Conservation (phyloP, 64 coral and sea anemone genomes). For the Pocillopora damicornis region DNA sequence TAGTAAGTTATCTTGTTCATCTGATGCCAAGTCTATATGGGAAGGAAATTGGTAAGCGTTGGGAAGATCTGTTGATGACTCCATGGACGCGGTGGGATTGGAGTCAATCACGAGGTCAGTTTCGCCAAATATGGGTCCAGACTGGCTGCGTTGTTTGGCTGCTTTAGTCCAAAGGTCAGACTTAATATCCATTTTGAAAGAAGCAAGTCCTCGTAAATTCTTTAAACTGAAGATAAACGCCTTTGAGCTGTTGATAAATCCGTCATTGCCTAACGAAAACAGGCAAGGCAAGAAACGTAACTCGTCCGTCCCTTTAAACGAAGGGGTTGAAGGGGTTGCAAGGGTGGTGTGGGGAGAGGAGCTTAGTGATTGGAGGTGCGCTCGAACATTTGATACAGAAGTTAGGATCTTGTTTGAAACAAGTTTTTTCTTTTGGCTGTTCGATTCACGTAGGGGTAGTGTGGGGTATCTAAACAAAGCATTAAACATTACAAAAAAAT, state of each 20-base stretch:
- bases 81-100: not conserved
- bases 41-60: conserved; percentile 10
- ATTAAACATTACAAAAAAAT: too few species aligned
- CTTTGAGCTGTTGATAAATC: not conserved
- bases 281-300: too few species aligned
- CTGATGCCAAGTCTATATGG: not conserved
- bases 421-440: too few species aligned
- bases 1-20: not conserved
- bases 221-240: conserved; percentile 52
- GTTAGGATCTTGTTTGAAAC: too few species aligned
- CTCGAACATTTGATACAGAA: too few species aligned
- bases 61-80: not conserved
- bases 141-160: not conserved
- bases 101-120: not conserved
- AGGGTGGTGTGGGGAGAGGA: too few species aligned
- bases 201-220: not conserved
- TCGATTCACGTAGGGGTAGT: too few species aligned
- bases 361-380: too few species aligned
- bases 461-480: too few species aligned
- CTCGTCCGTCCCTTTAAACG: too few species aligned
- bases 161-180: not conserved
- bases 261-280: not conserved
- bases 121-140: conserved; percentile 15
- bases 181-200: conserved; percentile 16
- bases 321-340: too few species aligned